Percentiles rank a stretch among this genome's conserved stretches.
These are phyloP conservation scores for Leptobrachium leishanense DNA, from an alignment of 2,113 vertebrate genomes.

Conservation along the genomic window DNA sequence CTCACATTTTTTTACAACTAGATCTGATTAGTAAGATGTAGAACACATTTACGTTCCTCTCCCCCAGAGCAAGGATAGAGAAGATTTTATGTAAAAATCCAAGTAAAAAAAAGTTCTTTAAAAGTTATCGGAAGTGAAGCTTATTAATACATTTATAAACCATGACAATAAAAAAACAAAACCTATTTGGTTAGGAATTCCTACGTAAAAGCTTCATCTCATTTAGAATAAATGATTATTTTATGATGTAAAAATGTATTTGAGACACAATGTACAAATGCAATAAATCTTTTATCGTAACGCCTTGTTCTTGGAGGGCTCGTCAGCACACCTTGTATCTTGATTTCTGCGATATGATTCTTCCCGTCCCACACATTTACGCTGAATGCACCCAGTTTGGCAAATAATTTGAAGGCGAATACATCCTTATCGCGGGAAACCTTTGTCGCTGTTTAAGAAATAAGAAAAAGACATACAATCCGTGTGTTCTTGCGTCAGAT, in stretches of 20 bases:
- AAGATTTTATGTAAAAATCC: no score
- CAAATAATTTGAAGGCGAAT: slow-evolving; percentile 84
- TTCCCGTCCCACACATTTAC: slow-evolving; percentile 82
- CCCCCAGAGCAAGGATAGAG: no score
- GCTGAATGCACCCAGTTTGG: slow-evolving; percentile 83
- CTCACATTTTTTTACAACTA: no score
- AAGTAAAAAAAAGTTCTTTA: no score
- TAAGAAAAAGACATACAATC: slow-evolving; percentile 20
- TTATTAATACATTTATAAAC: no score
- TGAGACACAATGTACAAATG: background rate
- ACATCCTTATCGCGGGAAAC: slow-evolving; percentile 71
- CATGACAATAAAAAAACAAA: no score
- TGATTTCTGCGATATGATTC: slow-evolving; percentile 87
- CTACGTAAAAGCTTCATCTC: background rate
- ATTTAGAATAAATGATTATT: no score
- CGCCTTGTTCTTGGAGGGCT: background rate
- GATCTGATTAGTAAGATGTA: no score
- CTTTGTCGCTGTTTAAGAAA: slow-evolving; percentile 60
- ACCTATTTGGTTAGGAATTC: background rate
- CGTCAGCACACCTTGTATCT: slow-evolving; percentile 79
- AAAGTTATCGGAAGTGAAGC: no score
- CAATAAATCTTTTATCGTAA: background rate
- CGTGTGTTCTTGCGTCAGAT: background rate
- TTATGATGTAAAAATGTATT: background rate
- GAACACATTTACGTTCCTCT: no score